phyloP scores from a whole-genome alignment of 2,797 vertebrate species.

The Aulostomus chinensis region DNA sequence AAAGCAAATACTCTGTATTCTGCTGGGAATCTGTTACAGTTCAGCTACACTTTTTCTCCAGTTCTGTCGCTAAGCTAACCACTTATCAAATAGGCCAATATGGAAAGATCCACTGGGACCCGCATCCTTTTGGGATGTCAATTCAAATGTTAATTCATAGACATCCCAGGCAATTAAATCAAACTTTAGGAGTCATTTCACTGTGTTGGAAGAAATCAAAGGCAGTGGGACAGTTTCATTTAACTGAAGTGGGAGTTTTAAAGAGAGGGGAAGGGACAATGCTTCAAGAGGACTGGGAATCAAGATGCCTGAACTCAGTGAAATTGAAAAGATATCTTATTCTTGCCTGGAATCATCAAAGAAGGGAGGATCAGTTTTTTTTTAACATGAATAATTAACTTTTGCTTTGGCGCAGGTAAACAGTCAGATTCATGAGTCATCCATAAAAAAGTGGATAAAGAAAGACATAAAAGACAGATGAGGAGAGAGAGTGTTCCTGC shows the following conservation, averaged over 20 bases:
- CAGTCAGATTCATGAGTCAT: slow-evolving; percentile 42
- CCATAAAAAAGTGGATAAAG: slow-evolving; percentile 33
- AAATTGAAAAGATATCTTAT: slow-evolving; percentile 24
- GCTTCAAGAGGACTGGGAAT: slow-evolving; percentile 27
- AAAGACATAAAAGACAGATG: slow-evolving; percentile 20
- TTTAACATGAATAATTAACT: too few species aligned
- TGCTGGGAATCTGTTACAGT: slow-evolving; percentile 15
- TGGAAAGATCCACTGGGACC: slow-evolving; percentile 28
- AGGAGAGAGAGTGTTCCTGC: slow-evolving; percentile 23
- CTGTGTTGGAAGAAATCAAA: slow-evolving; percentile 55
- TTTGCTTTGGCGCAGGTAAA: slow-evolving; percentile 7
- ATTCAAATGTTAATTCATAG: slow-evolving; percentile 49
- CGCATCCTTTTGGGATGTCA: slow-evolving; percentile 18
- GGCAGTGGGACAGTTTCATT: slow-evolving; percentile 31
- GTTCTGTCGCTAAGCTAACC: not conserved
- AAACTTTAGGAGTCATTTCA: slow-evolving; percentile 43
- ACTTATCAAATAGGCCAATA: too few species aligned
- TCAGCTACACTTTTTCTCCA: slow-evolving; percentile 12
- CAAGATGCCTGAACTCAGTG: slow-evolving; percentile 31
- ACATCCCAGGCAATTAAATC: slow-evolving; percentile 53
- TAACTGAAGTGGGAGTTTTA: slow-evolving; percentile 37
- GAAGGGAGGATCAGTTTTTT: slow-evolving; percentile 15
- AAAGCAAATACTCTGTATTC: slow-evolving; percentile 49
- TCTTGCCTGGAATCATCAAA: too few species aligned
- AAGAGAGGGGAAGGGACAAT: slow-evolving; percentile 24